Conservation (phyloP, 2,888 invertebrate genomes). For the Unio pictorum region DNA sequence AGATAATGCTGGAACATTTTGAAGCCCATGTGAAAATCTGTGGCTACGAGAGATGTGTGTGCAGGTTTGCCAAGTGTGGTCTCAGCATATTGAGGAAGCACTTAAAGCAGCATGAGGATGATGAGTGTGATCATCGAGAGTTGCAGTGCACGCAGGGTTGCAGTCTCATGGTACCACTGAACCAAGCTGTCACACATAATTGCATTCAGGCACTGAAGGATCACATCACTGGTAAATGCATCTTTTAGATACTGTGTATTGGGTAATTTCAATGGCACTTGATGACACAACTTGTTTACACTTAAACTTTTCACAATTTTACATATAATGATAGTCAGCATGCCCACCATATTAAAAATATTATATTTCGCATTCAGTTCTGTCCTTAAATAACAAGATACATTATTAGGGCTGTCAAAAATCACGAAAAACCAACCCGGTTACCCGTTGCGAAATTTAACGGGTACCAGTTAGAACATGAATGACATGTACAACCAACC, state of each 20-base stretch:
- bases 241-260: neutral
- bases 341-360: too few relatives aligned
- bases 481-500: too few relatives aligned
- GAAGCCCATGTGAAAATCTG: slow-evolving; percentile 51
- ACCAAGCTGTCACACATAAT: slow-evolving; percentile 42
- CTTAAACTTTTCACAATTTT: too few relatives aligned
- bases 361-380: too few relatives aligned
- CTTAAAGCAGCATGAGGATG: slow-evolving; percentile 96
- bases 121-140: slow-evolving; percentile 83
- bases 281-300: too few relatives aligned
- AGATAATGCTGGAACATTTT: slow-evolving; percentile 52
- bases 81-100: slow-evolving; percentile 84
- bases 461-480: too few relatives aligned
- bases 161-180: slow-evolving; percentile 51
- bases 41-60: slow-evolving; percentile 50
- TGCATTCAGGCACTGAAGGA: slow-evolving; percentile 51
- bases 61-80: slow-evolving; percentile 47
- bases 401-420: too few relatives aligned
- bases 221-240: slow-evolving; percentile 45
- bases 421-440: too few relatives aligned
- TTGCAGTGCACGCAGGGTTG: slow-evolving; percentile 51
- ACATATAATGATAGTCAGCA: too few relatives aligned
- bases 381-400: too few relatives aligned
- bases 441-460: too few relatives aligned
- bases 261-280: too few relatives aligned